These are phyloP conservation scores for Holocentrus rufus DNA, from an alignment of 2,797 vertebrate genomes.

Conservation along the genomic window DNA sequence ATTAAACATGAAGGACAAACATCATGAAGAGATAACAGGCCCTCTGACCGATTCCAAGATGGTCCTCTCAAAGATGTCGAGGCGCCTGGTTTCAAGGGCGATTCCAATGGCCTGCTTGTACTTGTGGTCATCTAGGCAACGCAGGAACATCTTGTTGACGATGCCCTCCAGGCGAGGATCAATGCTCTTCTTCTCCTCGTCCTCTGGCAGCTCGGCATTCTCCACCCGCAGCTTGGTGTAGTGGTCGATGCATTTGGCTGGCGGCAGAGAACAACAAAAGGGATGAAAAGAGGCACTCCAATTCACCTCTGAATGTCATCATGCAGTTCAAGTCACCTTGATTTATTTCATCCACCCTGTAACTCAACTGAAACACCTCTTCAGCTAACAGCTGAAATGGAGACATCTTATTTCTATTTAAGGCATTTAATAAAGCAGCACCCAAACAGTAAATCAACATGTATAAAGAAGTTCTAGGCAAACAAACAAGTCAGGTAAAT, in stretches of 20 bases:
- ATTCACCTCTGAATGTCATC: neutral
- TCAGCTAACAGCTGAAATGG: neutral
- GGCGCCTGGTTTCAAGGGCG: constrained; percentile 92
- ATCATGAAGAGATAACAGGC: neutral
- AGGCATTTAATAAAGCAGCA: neutral
- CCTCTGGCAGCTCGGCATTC: constrained; percentile 94
- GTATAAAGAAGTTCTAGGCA: neutral
- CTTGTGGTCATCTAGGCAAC: constrained; percentile 97
- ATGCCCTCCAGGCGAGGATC: constrained; percentile 97
- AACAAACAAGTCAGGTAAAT: neutral
- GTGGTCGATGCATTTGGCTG: constrained; percentile 99
- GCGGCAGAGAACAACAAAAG: constrained; percentile 26
- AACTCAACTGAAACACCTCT: neutral
- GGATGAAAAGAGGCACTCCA: neutral
- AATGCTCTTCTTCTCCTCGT: constrained; percentile 92
- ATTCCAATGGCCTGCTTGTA: constrained; percentile 99
- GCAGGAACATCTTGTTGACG: constrained; percentile 99
- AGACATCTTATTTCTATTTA: neutral
- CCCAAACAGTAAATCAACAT: neutral
- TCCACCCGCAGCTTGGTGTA: constrained; percentile 98
- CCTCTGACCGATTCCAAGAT: constrained; percentile 91
- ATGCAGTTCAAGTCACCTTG: neutral
- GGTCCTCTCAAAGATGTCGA: constrained; percentile 98
- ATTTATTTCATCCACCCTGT: neutral
- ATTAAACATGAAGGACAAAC: neutral